Conservation (phyloP, 2,797 vertebrate species). For the Botia almorhae region DNA sequence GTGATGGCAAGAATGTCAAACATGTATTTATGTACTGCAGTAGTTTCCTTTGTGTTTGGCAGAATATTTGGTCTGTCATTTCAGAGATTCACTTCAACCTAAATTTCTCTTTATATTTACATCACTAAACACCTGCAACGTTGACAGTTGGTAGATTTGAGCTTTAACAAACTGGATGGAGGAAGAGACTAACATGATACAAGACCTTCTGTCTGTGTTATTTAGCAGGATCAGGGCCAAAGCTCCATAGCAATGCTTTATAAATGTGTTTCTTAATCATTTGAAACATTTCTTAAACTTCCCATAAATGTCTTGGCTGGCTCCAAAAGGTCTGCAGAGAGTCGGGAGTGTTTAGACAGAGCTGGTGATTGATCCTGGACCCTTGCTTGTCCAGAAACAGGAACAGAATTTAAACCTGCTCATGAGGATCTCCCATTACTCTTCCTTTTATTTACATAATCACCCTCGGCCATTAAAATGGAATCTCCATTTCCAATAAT, state of each 20-base stretch:
- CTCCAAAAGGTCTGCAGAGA: constrained; percentile 53
- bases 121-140: no score
- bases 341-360: constrained; percentile 57
- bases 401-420: constrained; percentile 38
- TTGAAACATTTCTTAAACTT: constrained; percentile 50
- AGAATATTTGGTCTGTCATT: background rate
- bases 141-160: background rate
- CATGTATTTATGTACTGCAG: no score
- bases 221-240: constrained; percentile 37
- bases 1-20: no score
- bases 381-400: constrained; percentile 18
- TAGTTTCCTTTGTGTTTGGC: background rate
- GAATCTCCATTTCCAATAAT: constrained; percentile 38
- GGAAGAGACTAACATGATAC: background rate
- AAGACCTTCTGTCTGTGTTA: background rate
- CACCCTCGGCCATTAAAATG: constrained; percentile 11
- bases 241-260: constrained; percentile 43
- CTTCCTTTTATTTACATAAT: constrained; percentile 37
- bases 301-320: constrained; percentile 49
- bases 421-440: constrained; percentile 27
- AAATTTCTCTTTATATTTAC: no score
- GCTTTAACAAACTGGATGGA: background rate
- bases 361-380: constrained; percentile 48
- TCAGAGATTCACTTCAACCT: background rate
- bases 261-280: no score